A percentile compares a stretch with the other conserved stretches of the same genome.
phyloP scores from a whole-genome alignment of 2,113 vertebrate genomes.

The Myotis davidii region DNA sequence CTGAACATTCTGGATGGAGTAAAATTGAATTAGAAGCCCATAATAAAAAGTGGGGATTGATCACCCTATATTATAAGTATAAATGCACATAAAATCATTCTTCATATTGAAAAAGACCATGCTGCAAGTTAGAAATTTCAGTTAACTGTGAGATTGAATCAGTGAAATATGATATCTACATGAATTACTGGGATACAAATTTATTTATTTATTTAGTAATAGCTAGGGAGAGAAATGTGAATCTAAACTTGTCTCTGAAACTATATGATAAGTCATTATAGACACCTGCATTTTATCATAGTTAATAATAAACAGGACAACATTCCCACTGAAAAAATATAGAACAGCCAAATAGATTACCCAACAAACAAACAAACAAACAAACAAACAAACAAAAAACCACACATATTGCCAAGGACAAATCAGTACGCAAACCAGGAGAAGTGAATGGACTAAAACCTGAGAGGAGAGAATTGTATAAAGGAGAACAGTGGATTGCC shows the following conservation, averaged over 20 bases:
- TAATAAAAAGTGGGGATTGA: not conserved
- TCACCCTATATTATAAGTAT: not conserved
- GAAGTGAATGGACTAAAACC: not conserved
- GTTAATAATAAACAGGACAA: not conserved
- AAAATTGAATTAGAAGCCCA: not conserved
- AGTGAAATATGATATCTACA: not conserved
- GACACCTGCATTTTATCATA: not conserved
- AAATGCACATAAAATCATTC: not conserved
- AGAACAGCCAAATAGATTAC: not conserved
- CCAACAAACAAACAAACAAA: not conserved
- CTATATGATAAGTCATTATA: not conserved
- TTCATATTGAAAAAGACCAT: not conserved
- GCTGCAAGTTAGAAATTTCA: not conserved
- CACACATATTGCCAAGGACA: not conserved
- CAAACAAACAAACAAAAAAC: not conserved
- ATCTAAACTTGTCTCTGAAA: not conserved
- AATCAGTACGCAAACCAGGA: not conserved
- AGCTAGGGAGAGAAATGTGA: not conserved
- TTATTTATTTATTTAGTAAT: not conserved
- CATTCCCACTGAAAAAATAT: not conserved
- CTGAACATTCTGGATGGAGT: not conserved
- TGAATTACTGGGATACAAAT: not conserved
- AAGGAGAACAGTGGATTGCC: not conserved
- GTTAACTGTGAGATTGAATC: not conserved
- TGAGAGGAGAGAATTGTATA: not conserved